A percentile compares a stretch with the other conserved stretches of the same genome.
Conservation (phyloP, 2,113 vertebrate genomes). For the Mastomys natalensis region DNA sequence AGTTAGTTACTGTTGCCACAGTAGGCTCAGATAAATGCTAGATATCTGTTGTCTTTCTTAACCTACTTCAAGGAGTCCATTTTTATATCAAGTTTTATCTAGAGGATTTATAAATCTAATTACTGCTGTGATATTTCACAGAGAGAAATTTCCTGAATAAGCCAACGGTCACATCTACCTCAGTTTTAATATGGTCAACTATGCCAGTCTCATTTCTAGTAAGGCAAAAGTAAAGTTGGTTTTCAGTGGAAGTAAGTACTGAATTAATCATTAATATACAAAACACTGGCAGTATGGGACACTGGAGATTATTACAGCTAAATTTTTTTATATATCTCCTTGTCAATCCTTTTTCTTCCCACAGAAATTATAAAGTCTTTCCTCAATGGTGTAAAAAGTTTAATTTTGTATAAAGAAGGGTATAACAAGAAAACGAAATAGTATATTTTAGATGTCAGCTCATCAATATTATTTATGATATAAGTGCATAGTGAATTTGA, state of each 20-base stretch:
- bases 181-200: conserved; percentile 65
- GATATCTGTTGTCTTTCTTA: conserved; percentile 48
- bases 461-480: conserved; percentile 20
- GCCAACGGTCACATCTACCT: conserved; percentile 31
- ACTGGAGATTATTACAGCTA: conserved; percentile 13
- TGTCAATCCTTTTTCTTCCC: background rate
- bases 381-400: conserved; percentile 24
- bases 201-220: conserved; percentile 32
- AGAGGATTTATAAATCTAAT: conserved; percentile 33
- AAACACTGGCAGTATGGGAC: background rate
- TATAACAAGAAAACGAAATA: background rate
- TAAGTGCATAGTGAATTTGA: background rate
- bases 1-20: conserved; percentile 59
- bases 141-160: conserved; percentile 54
- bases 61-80: conserved; percentile 24
- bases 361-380: conserved; percentile 24
- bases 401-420: conserved; percentile 37
- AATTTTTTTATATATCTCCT: background rate
- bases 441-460: conserved; percentile 35
- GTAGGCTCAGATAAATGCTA: conserved; percentile 42
- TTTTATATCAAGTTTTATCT: conserved; percentile 54
- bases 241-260: conserved; percentile 16
- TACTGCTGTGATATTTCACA: conserved; percentile 47
- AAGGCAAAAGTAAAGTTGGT: conserved; percentile 46
- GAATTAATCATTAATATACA: conserved; percentile 32